Conservation (phyloP, 2,113 vertebrate species). For the Oreochromis aureus region DNA sequence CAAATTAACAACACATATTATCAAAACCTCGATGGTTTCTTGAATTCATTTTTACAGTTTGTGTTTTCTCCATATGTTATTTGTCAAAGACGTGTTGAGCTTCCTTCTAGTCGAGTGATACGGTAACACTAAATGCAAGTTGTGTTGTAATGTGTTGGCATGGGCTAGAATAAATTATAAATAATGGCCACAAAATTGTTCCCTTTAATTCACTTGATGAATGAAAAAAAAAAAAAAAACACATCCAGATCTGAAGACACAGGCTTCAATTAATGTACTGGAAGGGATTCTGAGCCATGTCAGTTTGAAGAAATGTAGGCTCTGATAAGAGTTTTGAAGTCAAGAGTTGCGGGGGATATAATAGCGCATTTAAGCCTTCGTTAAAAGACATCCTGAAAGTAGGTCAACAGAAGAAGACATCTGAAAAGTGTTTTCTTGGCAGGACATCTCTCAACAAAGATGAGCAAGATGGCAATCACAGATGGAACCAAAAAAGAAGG, state of each 20-base stretch:
- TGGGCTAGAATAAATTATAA: background rate
- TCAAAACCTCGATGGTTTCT: background rate
- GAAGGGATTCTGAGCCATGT: background rate
- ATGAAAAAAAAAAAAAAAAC: accelerated
- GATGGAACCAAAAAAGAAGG: background rate
- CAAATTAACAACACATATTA: background rate
- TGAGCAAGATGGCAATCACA: background rate
- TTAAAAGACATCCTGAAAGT: background rate
- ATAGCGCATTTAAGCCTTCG: background rate
- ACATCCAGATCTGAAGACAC: background rate
- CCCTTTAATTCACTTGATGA: background rate
- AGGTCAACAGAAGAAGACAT: background rate
- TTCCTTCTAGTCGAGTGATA: background rate
- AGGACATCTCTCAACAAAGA: background rate
- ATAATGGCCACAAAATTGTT: background rate
- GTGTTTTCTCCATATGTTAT: background rate
- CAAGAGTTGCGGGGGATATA: background rate
- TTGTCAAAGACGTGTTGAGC: background rate
- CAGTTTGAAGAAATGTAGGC: background rate
- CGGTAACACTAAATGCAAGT: background rate
- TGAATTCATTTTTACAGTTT: background rate
- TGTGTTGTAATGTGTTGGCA: background rate
- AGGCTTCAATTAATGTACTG: background rate
- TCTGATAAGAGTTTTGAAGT: background rate
- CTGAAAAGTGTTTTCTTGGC: background rate